A percentile compares a stretch with the other conserved stretches of the same genome.
Evolutionary conservation across 1,140 invertebrate genomes (phyloP).

Genomic region (Ceratosolen solmsi): DNA sequence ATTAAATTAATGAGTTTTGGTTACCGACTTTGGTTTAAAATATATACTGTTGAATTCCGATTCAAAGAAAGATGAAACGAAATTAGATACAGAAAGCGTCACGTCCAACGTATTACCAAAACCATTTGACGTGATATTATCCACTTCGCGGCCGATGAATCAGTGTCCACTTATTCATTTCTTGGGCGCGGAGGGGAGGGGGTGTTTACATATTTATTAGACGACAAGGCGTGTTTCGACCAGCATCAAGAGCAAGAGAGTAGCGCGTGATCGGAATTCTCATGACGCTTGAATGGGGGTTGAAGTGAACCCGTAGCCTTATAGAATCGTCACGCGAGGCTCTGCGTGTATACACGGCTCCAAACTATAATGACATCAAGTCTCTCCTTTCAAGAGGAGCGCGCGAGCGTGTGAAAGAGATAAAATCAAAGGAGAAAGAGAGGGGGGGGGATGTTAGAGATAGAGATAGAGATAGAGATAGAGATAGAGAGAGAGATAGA

Average conservation of each 20-base stretch:
- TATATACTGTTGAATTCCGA: no score
- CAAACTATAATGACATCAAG: slow-evolving; percentile 58
- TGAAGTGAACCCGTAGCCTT: slow-evolving; percentile 29
- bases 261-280: slow-evolving; percentile 45
- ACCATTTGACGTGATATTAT: slow-evolving; percentile 31
- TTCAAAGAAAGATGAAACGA: not conserved
- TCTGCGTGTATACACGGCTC: slow-evolving; percentile 7
- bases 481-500: not conserved
- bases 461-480: not conserved
- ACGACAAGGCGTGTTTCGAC: slow-evolving; percentile 1
- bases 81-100: slow-evolving; percentile 8
- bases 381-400: slow-evolving; percentile 39
- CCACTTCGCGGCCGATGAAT: slow-evolving; percentile 19
- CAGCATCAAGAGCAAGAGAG: slow-evolving; percentile 12
- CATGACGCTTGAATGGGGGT: slow-evolving; percentile 30
- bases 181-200: not conserved
- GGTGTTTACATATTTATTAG: slow-evolving; percentile 51
- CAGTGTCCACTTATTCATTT: slow-evolving; percentile 13
- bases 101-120: slow-evolving; percentile 23
- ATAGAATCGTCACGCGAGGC: slow-evolving; percentile 24
- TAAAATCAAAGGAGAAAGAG: slow-evolving; percentile 54
- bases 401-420: slow-evolving; percentile 61
- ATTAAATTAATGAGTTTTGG: not conserved
- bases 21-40: not conserved
- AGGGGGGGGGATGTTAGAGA: not conserved